Evolutionary conservation across 2,113 vertebrate genomes (phyloP).

Genomic region (Aplodontia rufa): DNA sequence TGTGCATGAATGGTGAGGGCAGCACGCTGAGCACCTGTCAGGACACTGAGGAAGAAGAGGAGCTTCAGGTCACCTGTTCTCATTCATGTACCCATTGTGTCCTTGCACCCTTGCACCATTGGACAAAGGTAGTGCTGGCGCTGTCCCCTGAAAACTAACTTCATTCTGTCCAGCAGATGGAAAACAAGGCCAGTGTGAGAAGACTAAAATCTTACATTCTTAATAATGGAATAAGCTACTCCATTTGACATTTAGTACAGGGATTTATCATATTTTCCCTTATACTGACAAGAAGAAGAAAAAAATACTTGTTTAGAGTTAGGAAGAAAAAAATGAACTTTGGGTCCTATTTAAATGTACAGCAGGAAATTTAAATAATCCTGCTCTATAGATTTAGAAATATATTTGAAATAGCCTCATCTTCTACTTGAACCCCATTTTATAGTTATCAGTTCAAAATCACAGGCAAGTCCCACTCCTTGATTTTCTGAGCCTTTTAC

Average conservation of each 20-base stretch:
- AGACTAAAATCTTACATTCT: neutral
- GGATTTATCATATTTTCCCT: neutral
- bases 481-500: neutral
- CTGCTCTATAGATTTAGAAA: neutral
- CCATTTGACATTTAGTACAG: neutral
- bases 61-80: neutral
- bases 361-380: neutral
- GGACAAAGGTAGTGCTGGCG: neutral
- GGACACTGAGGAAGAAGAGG: neutral
- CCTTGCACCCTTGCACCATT: neutral
- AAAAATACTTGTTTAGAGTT: neutral
- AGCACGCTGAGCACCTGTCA: neutral
- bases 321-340: neutral
- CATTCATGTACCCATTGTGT: no score
- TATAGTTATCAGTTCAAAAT: neutral
- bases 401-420: neutral
- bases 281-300: neutral
- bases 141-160: neutral
- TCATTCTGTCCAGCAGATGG: neutral
- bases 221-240: neutral
- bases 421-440: neutral
- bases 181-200: neutral
- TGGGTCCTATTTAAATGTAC: neutral
- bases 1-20: neutral
- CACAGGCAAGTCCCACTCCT: neutral